These are phyloP conservation scores for Celastrina argiolus DNA, from an alignment of 2,888 invertebrate species.

Conservation along the genomic window DNA sequence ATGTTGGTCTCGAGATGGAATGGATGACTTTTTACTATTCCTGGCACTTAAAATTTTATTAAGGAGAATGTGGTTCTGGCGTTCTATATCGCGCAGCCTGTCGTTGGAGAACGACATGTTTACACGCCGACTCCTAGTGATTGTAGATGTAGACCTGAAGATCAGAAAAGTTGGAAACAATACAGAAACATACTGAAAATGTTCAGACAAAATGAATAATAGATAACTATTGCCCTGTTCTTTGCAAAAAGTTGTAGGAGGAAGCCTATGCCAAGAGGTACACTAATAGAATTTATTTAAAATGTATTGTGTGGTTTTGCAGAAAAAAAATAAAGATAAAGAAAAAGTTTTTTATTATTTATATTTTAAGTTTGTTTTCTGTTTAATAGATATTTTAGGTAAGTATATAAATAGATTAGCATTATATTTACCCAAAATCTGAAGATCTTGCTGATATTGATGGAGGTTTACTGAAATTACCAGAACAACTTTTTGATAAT, in stretches of 20 bases:
- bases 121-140: constrained; percentile 50
- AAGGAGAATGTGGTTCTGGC: constrained; percentile 78
- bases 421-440: constrained; percentile 53
- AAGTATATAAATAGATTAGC: constrained; percentile 21
- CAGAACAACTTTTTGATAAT: constrained; percentile 56
- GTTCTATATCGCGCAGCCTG: constrained; percentile 78
- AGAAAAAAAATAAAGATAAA: no score
- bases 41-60: constrained; percentile 74
- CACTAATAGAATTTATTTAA: no score
- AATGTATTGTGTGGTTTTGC: no score
- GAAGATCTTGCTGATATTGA: constrained; percentile 59
- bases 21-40: constrained; percentile 55
- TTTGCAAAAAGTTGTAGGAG: no score
- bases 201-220: no score
- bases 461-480: constrained; percentile 45
- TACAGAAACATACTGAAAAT: no score
- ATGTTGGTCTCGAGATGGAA: constrained; percentile 47
- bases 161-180: background rate
- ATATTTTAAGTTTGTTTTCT: no score
- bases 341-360: no score
- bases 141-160: constrained; percentile 51
- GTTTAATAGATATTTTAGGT: no score
- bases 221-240: no score
- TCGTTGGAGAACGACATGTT: constrained; percentile 79
- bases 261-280: no score